Evolutionary conservation across 2,113 vertebrate genomes (phyloP), one percentile per base, ranked within the genome.

Genomic region (Galbula dea): DNA sequence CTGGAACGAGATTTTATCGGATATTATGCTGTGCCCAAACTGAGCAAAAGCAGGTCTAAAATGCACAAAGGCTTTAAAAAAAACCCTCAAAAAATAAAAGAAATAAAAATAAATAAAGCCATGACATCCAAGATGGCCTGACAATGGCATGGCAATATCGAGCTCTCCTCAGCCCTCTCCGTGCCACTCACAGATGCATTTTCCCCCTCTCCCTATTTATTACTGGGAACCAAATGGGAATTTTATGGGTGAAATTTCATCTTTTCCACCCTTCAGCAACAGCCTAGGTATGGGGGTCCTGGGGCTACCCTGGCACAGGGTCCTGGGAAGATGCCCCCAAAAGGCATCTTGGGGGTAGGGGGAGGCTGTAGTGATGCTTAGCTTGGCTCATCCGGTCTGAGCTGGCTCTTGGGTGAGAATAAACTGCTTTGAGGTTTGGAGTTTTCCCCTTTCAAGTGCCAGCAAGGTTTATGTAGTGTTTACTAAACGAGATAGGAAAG

Each of bases 361-460:
- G 91, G 83, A 32, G 36, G 45, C 26, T 88, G 81, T 91, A 91
- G 95, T 96, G 95, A 89, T 95, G 88, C 81, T 95, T 82, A 72
- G 72, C 90, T 68, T 57, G 0, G 9, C n/a, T 48, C 23, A 39
- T n/a, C 26, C 49, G 43, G 74, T 17, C 86, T 10, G 52, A 87
- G 57, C 11, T 14, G 84, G 69, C 4, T 72, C 26, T 41, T 29
- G 90, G 71, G 57, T 58, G 82, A 72, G 66, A 55, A 94, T 69
- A 1, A 34, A 29, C 29, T 6, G 37, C 55, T 48, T 54, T 84
- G 0, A 30, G 26, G 39, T 6, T 79, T 55, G 13, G 2, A 2
- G 1, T 3, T 11, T 27, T 61, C 36, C 26, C 6, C 10, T 17
- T 74, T 12, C 7, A 3, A 32, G 27, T 19, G 15, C 12, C 36